Evolutionary conservation across 2,888 invertebrate species (phyloP), one percentile per base, ranked within the genome.

Genomic region (Orgyia antiqua): DNA sequence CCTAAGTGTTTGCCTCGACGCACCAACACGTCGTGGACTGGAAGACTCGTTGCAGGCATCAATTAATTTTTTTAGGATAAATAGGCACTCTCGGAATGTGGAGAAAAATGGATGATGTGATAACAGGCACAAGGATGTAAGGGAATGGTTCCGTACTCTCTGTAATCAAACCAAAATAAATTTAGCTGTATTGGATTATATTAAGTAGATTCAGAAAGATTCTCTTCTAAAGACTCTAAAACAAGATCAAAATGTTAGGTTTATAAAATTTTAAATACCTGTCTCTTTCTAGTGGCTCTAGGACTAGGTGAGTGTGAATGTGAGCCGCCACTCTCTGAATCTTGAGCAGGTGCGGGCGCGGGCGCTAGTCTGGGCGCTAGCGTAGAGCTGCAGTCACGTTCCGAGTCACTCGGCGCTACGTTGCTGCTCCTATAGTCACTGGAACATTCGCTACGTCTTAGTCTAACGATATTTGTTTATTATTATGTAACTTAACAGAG

Each of bases 101-200:
- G 98, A 94, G 84, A 99, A 98, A 87, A 99, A 99, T 19, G 99
- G 98, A 88, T 99, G 99, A 88, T 99, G 99, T 42, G 98, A 98
- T 34, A 99, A 90, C 52, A 99, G 91, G 86, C 99, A 99, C 34
- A 99, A 88, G 27, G 99, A 98, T 20, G 99, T 99, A 51, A 99
- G 86, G 8, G 98, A 97, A 76, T 97, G 96, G 79, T 95, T 97
- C 56, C 96, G 89, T 50, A 94, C 88, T 58, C 94, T 91, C 91
- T 93, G 89, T 23, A 88, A 89, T n/a, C 49, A 63, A 65, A 28
- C 3, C 15, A 11, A 20, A 13, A 10, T 11, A 9, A 15, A 8
- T 8, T 19, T 19, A n/a, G n/a, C n/a, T n/a, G n/a, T n/a, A n/a
- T n/a, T n/a, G n/a, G n/a, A n/a, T n/a, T n/a, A n/a, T n/a, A n/a